Percentiles rank a stretch among this genome's conserved stretches.
Evolutionary conservation across 2,113 vertebrate genomes (phyloP).

Genomic region (Anseranas semipalmata): DNA sequence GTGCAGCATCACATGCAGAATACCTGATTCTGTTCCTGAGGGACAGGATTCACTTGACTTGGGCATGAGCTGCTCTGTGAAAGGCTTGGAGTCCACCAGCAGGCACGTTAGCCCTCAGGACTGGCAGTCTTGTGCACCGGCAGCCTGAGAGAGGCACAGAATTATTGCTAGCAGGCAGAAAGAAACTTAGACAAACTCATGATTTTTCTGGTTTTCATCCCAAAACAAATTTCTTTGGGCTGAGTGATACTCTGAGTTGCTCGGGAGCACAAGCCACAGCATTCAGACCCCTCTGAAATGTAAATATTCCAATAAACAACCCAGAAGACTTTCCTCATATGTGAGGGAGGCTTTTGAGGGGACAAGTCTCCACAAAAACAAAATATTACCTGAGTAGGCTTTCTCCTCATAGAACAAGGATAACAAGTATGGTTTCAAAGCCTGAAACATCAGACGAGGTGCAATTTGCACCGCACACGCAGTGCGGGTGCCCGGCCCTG

Average conservation of each 20-base stretch:
- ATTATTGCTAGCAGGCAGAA: not conserved
- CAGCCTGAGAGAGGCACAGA: not conserved
- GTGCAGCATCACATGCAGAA: not conserved
- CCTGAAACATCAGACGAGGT: not conserved
- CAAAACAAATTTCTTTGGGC: not conserved
- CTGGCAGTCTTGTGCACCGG: not conserved
- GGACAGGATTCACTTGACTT: not conserved
- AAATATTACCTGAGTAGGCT: not conserved
- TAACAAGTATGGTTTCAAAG: not conserved
- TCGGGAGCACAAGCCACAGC: not conserved
- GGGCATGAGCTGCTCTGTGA: not conserved
- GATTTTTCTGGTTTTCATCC: not conserved
- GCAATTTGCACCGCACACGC: accelerated
- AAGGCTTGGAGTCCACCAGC: not conserved
- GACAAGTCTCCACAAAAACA: not conserved
- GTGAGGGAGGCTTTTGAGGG: not conserved
- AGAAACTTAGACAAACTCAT: not conserved
- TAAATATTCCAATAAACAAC: not conserved
- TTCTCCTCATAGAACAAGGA: not conserved
- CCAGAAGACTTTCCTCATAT: not conserved
- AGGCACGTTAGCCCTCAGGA: not conserved
- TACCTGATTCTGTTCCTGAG: not conserved
- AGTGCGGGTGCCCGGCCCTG: not conserved
- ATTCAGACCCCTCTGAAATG: not conserved
- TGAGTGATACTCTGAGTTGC: not conserved